Evolutionary conservation across 2,888 invertebrate genomes (phyloP).

Genomic region (Oegoconia quadripuncta): DNA sequence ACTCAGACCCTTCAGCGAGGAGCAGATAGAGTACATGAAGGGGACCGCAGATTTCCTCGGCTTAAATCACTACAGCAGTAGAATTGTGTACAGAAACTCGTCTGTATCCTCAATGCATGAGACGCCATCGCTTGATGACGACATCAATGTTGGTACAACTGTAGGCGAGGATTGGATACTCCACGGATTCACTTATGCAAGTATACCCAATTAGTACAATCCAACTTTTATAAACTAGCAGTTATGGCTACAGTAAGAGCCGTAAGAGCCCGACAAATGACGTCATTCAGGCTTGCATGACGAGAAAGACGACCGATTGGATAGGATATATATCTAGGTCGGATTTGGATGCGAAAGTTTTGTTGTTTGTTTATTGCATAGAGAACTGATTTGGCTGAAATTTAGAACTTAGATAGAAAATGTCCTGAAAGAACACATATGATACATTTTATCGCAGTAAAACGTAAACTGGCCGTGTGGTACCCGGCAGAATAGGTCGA

Average conservation of each 20-base stretch:
- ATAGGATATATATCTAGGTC: too few relatives aligned
- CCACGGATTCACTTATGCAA: slow-evolving; percentile 23
- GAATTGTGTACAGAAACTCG: slow-evolving; percentile 28
- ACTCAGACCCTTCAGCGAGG: slow-evolving; percentile 57
- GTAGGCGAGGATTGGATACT: slow-evolving; percentile 28
- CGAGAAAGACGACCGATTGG: too few relatives aligned
- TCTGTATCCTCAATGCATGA: slow-evolving; percentile 18
- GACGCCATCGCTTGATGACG: slow-evolving; percentile 29
- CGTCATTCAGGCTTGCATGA: too few relatives aligned
- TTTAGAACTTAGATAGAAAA: too few relatives aligned
- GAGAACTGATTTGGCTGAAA: too few relatives aligned
- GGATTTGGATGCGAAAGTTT: too few relatives aligned
- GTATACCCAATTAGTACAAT: background rate
- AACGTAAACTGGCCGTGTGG: too few relatives aligned
- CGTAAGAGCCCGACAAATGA: too few relatives aligned
- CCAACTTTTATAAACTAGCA: background rate
- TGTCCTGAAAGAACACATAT: too few relatives aligned
- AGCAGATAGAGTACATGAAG: slow-evolving; percentile 46
- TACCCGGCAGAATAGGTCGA: too few relatives aligned
- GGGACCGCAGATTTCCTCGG: slow-evolving; percentile 55
- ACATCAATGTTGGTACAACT: slow-evolving; percentile 20
- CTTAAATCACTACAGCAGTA: slow-evolving; percentile 82
- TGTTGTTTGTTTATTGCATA: too few relatives aligned
- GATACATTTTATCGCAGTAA: too few relatives aligned
- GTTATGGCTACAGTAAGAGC: background rate